Base-by-base conservation (phyloP, 2,888 invertebrate genomes). In the Galerucella pusilla region DNA sequence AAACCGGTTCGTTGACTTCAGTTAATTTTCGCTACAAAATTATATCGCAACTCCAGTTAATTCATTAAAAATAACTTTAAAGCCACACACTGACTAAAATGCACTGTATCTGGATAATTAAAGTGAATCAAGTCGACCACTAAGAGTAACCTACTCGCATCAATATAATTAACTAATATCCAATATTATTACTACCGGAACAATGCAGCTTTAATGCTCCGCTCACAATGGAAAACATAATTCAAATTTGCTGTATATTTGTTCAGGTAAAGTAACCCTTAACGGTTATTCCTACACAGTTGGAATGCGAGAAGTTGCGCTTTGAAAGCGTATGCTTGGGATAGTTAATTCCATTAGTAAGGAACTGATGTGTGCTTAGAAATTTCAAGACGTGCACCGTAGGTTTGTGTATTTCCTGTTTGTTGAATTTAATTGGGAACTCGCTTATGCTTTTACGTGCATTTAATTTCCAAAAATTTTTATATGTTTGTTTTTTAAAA, bases 131-230 rank as follows among this genome's bases (percentile, higher is more conserved):
- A 71, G 68, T 63, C 75, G 61, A 71, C 73, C 73, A 67, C 61
- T 59, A 73, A 74, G 71, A 79, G 59, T 68, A 74, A 73, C 73
- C 74, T 76, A 74, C 77, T 77, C 71, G 70, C 78, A 72, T 75
- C 78, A 79, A 80, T 79, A 80, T 81, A 77, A 80, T 80, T 78
- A 79, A 77, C 78, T 79, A 79, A 78, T 80, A 81, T 80, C 80
- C 80, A 80, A 81, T 81, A 76, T 75, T 78, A 78, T 78, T 78
- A 79, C 77, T 52, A 63, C 63, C 46, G 73, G 76, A 80, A 78
- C 79, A 80, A 80, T 78, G 76, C 75, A 76, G 57, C 75, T 74
- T 69, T 79, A 80, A 79, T 81, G 78, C 71, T 77, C 59, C 54
- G 59, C 64, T 75, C 75, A 79, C 77, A 74, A 74, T 54, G 73